These are phyloP conservation scores for Sympetrum striolatum DNA, from an alignment of 2,888 invertebrate genomes.

Conservation along the genomic window DNA sequence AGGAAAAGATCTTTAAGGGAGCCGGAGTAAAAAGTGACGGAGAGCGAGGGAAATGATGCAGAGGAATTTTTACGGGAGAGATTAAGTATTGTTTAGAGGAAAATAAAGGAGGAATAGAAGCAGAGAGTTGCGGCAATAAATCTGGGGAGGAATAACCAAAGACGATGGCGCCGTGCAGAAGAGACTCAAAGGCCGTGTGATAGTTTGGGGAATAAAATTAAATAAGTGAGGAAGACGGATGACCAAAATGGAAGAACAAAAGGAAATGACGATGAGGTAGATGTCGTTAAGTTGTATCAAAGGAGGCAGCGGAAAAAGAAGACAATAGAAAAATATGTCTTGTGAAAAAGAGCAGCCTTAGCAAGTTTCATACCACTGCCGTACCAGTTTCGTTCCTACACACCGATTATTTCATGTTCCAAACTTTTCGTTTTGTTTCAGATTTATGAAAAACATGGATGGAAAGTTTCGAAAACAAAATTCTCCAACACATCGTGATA, in stretches of 20 bases:
- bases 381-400: too few species aligned
- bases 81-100: neutral
- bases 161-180: slow-evolving; percentile 4
- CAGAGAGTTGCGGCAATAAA: neutral
- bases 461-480: too few species aligned
- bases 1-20: neutral
- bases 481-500: too few species aligned
- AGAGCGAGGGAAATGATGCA: neutral
- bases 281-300: neutral
- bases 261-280: neutral
- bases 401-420: too few species aligned
- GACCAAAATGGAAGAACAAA: neutral
- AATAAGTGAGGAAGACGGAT: neutral
- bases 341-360: too few species aligned
- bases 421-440: too few species aligned
- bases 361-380: too few species aligned
- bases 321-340: neutral
- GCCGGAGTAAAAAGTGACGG: neutral
- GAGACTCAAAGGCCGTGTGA: neutral
- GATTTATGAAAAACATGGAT: too few species aligned
- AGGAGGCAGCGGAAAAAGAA: neutral
- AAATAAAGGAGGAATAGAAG: neutral
- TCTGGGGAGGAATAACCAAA: neutral
- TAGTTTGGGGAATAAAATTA: slow-evolving; percentile 27
- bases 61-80: neutral